phyloP scores from a whole-genome alignment of 2,888 invertebrate species.

The Dolomedes plantarius region DNA sequence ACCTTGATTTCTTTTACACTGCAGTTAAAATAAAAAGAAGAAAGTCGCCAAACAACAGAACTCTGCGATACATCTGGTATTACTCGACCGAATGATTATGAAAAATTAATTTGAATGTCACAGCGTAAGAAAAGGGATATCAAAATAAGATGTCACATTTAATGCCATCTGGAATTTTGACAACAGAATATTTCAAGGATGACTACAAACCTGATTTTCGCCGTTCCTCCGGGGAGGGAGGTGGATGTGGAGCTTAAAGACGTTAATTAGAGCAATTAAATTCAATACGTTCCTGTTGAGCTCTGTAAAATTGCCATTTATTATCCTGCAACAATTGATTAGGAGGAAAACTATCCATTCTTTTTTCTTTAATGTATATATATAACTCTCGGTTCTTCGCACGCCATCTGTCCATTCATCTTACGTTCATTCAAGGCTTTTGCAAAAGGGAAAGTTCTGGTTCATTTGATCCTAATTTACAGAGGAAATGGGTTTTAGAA shows the following conservation, averaged over 20 bases:
- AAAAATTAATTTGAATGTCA: conserved; percentile 12
- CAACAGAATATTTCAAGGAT: background rate
- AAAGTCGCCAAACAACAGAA: no score
- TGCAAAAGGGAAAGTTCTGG: background rate
- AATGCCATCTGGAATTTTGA: background rate
- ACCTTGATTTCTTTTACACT: no score
- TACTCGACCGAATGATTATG: background rate
- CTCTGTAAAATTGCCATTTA: background rate
- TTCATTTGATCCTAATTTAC: background rate
- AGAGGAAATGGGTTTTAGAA: background rate
- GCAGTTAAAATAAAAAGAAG: no score
- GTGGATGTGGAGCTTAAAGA: background rate
- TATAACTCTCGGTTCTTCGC: background rate
- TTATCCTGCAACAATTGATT: background rate
- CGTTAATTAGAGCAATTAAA: background rate
- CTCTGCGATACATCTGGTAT: background rate
- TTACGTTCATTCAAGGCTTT: background rate
- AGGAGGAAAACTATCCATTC: no score
- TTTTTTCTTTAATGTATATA: no score
- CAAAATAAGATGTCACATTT: background rate
- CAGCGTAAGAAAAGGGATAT: background rate
- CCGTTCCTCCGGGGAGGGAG: background rate
- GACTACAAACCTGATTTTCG: background rate
- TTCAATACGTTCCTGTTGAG: background rate
- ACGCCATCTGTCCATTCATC: background rate